Evolutionary conservation across 2,797 vertebrate species (phyloP), one percentile per base, ranked within the genome.

Genomic region (Muscicapa striata): DNA sequence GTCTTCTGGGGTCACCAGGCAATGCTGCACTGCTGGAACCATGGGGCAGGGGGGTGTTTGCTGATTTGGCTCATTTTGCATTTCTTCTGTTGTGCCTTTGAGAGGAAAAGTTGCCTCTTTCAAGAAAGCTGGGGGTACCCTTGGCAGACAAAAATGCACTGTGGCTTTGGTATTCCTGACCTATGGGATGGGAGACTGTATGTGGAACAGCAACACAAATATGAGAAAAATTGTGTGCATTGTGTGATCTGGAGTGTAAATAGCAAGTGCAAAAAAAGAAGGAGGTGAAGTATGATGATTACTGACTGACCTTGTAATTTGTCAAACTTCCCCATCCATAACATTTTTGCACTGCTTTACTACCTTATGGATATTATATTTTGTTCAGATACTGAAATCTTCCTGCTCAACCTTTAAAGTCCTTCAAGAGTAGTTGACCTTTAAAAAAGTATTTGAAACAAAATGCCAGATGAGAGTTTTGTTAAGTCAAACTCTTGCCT

Each of bases 371-470:
- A 74, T 45, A 91, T 94, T 92, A 94, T 96, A 84, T 97, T 97
- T 96, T 93, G 36, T 97, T 98, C 90, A 97, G 97, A 97, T 94
- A 93, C 22, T 79, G 87, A 97, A 76, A 97, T 97, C 98, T 96
- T 93, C 97, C 93, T 95, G 94, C 92, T 78, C 96, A 98, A 97
- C 97, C 98, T 98, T 98, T 98, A 97, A 98, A 97, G 96, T 96
- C 91, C 96, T 97, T 98, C 94, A 95, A 90, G 98, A 98, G 95
- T 96, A 96, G 97, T 24, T 98, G 97, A 98, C 97, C 97, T 98
- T 98, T 96, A 83, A 86, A 79, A 86, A 83, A 64, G 17, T 82
- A 81, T 54, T 93, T 90, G 38, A 96, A 95, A 76, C 16, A 88
- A 93, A 96, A 93, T 94, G 92, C 48, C 79, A 95, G 69, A 70